Base-by-base conservation (phyloP, 2,113 vertebrate species). In the Labrus mixtus region DNA sequence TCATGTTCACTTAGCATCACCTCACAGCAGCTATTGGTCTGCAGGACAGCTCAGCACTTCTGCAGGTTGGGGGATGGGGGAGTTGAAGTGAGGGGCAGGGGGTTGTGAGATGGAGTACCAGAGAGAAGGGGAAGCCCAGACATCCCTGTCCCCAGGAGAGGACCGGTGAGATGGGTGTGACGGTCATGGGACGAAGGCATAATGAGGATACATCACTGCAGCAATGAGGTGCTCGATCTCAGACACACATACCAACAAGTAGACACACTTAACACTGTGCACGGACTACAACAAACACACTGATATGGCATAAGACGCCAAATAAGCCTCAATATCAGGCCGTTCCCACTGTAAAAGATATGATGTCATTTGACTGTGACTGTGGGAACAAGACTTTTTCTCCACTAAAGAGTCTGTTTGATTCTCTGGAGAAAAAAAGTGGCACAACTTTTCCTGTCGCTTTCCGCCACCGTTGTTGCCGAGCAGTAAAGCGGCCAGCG, bases 191-290 rank as follows among this genome's bases (percentile, higher is more conserved):
- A 91, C 48, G 68, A 62, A 67, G 68, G 69, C 81, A 87, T 93
- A 94, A 94, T 90, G 91, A 93, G 91, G 87, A 93, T 91, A 51
- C 93, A 93, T 93, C 91, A 92, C 89, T 85, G 80, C 67, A 73
- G 81, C 86, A 86, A 87, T 73, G 83, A 90, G 89, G 82, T 86
- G 69, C 82, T 91, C 83, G 55, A 73, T 91, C 91, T 89, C 74
- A 66, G 57, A 48, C 68, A 50, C 73, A 68, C 61, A 51, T 56
- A 54, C 57, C 55, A 55, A 72, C 74, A 61, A 23, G 53, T 72
- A 76, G 10, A 53, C 33, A 50, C 20, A 51, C 36, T 51, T 29
- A 65, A 23, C 33, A 64, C 69, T 61, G 22, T 22, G 15, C 46
- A 78, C 22, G 60, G 55, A 59, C 41, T 64, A 65, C 20, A 68